Conservation (phyloP, 2,113 vertebrate species). For the Glareola pratincola region DNA sequence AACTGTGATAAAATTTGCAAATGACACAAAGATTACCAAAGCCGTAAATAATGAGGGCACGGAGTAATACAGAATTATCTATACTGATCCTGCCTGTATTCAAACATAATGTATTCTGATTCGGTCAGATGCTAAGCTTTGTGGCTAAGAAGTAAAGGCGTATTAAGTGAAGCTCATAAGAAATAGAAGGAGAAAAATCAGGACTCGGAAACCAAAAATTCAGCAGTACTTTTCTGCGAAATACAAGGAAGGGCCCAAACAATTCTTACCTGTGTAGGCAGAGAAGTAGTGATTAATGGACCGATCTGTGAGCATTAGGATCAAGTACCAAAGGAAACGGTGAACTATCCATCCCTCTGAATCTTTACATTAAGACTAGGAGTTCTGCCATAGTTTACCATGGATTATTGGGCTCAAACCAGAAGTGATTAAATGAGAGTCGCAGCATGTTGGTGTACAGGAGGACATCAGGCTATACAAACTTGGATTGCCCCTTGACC, state of each 20-base stretch:
- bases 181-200: not conserved
- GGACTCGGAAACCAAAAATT: not conserved
- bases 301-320: not conserved
- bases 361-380: not conserved
- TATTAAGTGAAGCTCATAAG: not conserved
- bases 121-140: not conserved
- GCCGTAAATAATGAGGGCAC: slow-evolving; percentile 19
- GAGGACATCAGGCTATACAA: not conserved
- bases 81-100: not conserved
- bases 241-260: not conserved
- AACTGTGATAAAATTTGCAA: slow-evolving; percentile 33
- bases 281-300: not conserved
- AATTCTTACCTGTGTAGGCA: not conserved
- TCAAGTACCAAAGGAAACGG: not conserved
- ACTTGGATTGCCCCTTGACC: not conserved
- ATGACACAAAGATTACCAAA: slow-evolving; percentile 19
- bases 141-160: not conserved
- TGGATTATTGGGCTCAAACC: not conserved
- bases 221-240: not conserved
- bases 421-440: not conserved
- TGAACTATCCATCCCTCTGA: not conserved
- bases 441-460: not conserved
- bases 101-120: not conserved
- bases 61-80: not conserved
- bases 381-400: not conserved